Base-by-base conservation (phyloP, 2,888 invertebrate species). In the Listrodromus nycthemerus region DNA sequence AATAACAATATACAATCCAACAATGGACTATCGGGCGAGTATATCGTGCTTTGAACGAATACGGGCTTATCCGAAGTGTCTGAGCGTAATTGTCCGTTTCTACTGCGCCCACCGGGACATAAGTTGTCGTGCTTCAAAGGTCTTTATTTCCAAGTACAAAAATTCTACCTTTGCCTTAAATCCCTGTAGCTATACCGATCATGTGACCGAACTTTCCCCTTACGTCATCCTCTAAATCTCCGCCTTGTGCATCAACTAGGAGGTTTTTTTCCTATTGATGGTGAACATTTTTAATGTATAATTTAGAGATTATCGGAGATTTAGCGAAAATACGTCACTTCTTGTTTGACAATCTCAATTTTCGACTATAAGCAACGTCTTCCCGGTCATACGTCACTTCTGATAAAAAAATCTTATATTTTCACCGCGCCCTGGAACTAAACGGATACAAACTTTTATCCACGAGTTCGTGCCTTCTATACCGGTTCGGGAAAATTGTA, bases 141-240 rank as follows among this genome's bases (percentile, higher is more conserved):
- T 6, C 55, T 24, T 55, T 55, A 10, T 55, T 21, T n/a, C n/a
- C n/a, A n/a, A n/a, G 21, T 24, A 13, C 24, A 1, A 24, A 55
- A 10, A 69, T 50, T 30, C 50, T 69, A 41, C 58, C 55, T 21
- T 37, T 37, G 8, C 37, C 21, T 41, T 24, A 58, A 71, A 58
- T 58, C 41, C 71, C 45, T 33, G 55, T 41, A 58, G 55, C 58
- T 58, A 71, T 58, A 58, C 24, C 13, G 41, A 24, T 16, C 2
- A 41, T 24, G 10, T 27, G 6, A 16, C 88, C 86, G 88, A 86
- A 85, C 86, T 87, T 88, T 86, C 80, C 86, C 76, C 69, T 74
- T 41, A 13, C 13, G 2, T 10, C 37, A 2, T 37, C 37, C 37
- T 10, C 10, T 37, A 37, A 37, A 10, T 10, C 37, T 10, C 10